phyloP scores from a whole-genome alignment of 2,888 invertebrate genomes.

The Prosapia bicincta region DNA sequence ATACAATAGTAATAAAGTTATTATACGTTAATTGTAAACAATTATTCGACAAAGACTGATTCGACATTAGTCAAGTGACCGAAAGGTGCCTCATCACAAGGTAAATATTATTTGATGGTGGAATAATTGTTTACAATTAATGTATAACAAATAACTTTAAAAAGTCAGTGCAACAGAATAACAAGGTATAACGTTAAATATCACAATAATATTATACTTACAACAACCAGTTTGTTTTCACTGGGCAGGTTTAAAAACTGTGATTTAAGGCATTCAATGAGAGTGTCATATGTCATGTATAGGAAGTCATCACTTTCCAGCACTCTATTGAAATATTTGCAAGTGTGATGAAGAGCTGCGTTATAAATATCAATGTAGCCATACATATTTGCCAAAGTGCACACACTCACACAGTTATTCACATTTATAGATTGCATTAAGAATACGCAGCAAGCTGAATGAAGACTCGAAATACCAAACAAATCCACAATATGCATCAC shows the following conservation, averaged over 20 bases:
- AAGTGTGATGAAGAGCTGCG: conserved; percentile 4
- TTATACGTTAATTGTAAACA: too few relatives aligned
- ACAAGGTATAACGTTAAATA: too few relatives aligned
- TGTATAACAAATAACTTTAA: too few relatives aligned
- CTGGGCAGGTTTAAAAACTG: conserved; percentile 6
- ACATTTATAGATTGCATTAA: conserved; percentile 9
- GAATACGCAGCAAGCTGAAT: conserved; percentile 9
- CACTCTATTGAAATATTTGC: conserved; percentile 4
- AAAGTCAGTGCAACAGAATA: too few relatives aligned
- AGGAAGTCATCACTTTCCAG: conserved; percentile 21
- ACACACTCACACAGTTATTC: conserved; percentile 20
- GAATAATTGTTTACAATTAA: too few relatives aligned
- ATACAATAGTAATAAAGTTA: too few relatives aligned
- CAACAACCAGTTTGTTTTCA: conserved; percentile 10
- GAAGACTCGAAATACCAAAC: conserved; percentile 13
- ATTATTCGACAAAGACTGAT: too few relatives aligned
- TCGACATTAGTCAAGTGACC: too few relatives aligned
- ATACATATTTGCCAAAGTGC: conserved; percentile 3
- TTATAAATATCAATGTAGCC: conserved; percentile 9
- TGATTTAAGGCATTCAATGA: conserved; percentile 6
- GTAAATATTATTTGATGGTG: too few relatives aligned
- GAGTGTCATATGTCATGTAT: conserved; percentile 16
- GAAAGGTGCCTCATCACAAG: too few relatives aligned
- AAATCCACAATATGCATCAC: conserved; percentile 14
- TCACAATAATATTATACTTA: conserved; percentile 1